Base-by-base conservation (phyloP, 2,797 vertebrate genomes). In the Helicolenus hilgendorfi region DNA sequence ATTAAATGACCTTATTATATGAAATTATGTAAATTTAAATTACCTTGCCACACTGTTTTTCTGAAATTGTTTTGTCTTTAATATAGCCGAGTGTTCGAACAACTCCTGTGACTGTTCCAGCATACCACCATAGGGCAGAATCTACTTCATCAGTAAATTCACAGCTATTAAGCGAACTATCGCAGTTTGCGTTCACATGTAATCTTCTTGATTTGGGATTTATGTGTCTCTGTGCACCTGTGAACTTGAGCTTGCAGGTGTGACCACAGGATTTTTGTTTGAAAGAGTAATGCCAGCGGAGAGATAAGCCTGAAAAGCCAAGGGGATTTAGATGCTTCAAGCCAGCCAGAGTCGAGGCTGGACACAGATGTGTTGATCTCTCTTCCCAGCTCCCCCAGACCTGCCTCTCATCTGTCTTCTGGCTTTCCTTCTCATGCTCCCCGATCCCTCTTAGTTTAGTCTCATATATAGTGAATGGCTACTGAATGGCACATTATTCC, bases 401-500 rank as follows among this genome's bases (percentile, higher is more conserved):
- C 63, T 58, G 55, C 83, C 77, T 85, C 80, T 94, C 88, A 92
- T 93, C 88, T 67, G 73, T 94, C 91, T 93, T 76, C 76, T 69
- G 67, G 68, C 76, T 94, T 92, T 92, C 91, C 83, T 89, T 89
- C 81, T 70, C 59, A 70, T 72, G 63, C 75, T 85, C 72, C 72
- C 78, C 27, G 11, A 92, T 95, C 89, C 89, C 79, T 94, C 94
- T 92, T 88, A 88, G 83, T 95, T 95, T 94, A 91, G 80, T 76
- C 88, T 94, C 91, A 93, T 92, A 91, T 96, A 92, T 88, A 89
- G 86, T 94, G 88, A 94, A 93, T 91, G 89, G 91, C 87, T 86
- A 87, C 92, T 94, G 92, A 95, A 95, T 88, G 89, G 92, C 81
- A 90, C 93, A 93, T 96, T 93, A 96, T 96, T 95, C 73, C 81